phyloP scores from a whole-genome alignment of 1,140 invertebrate genomes.

The Procambarus clarkii region DNA sequence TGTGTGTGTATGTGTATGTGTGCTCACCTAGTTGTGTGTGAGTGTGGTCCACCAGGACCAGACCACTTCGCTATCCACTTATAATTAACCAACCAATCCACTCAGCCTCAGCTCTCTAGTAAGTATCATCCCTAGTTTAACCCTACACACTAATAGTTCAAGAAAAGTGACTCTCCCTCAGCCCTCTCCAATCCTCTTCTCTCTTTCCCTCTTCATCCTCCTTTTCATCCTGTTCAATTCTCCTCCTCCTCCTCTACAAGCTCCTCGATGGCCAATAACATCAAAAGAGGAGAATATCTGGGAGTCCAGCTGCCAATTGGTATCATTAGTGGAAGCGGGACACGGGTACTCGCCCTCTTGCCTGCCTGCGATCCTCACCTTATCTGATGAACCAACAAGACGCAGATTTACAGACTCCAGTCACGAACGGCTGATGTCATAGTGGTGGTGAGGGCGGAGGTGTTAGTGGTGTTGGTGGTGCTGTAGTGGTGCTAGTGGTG shows the following conservation, averaged over 20 bases:
- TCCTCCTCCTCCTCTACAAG: background rate
- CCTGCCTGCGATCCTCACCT: background rate
- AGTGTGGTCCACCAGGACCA: no score
- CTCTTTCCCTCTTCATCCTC: no score
- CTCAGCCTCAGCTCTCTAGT: no score
- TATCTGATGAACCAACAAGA: slow-evolving; percentile 34
- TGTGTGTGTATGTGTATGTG: no score
- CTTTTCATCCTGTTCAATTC: no score
- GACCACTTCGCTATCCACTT: no score
- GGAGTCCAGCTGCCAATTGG: background rate
- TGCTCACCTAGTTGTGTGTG: no score
- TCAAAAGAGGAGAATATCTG: slow-evolving; percentile 5
- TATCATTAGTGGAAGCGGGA: background rate
- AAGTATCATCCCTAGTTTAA: no score
- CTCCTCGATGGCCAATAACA: background rate
- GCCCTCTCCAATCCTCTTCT: background rate
- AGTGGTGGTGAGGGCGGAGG: background rate
- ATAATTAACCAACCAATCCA: no score
- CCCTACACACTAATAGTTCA: slow-evolving; percentile 10
- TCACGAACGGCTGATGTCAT: slow-evolving; percentile 23
- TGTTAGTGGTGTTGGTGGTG: background rate
- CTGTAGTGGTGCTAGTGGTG: background rate
- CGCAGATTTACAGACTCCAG: slow-evolving; percentile 3
- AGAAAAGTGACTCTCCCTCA: slow-evolving; percentile 16
- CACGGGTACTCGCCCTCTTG: background rate